Percentiles rank a stretch among this genome's conserved stretches.
Conservation (phyloP, 2,113 vertebrate species). For the Macquaria australasica region DNA sequence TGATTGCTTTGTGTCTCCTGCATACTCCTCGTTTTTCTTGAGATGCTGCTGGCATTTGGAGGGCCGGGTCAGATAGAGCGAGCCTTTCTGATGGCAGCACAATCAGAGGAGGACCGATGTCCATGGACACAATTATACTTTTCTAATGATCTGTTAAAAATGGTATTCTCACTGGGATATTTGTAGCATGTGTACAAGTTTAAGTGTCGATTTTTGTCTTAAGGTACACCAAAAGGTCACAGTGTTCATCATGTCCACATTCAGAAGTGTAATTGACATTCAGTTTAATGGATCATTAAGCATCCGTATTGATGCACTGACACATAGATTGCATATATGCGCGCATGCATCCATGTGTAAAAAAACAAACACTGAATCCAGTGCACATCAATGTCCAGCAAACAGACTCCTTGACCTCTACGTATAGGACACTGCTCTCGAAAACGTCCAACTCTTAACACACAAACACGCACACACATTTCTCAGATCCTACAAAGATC, state of each 20-base stretch:
- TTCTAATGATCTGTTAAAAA: neutral
- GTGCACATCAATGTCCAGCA: slow-evolving; percentile 11
- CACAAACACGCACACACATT: too few relatives aligned
- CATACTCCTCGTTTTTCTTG: neutral
- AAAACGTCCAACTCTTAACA: neutral
- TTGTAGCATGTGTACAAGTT: neutral
- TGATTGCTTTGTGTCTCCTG: slow-evolving; percentile 33
- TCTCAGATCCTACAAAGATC: neutral
- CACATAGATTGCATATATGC: neutral
- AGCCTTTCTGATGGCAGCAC: neutral
- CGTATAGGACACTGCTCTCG: neutral
- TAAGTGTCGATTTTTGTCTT: slow-evolving; percentile 14
- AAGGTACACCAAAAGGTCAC: neutral
- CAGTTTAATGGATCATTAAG: slow-evolving; percentile 24
- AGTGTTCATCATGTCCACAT: neutral
- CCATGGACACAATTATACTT: neutral
- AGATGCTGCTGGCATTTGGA: slow-evolving; percentile 1
- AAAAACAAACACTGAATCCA: slow-evolving; percentile 6
- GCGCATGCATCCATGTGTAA: slow-evolving; percentile 16
- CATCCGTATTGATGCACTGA: slow-evolving; percentile 2
- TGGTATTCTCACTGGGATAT: neutral
- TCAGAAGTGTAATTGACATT: slow-evolving; percentile 1
- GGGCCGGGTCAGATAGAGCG: neutral
- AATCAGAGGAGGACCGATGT: neutral
- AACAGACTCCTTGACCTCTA: neutral